Evolutionary conservation across 2,888 invertebrate genomes (phyloP).

Genomic region (Cheilosia grossa): DNA sequence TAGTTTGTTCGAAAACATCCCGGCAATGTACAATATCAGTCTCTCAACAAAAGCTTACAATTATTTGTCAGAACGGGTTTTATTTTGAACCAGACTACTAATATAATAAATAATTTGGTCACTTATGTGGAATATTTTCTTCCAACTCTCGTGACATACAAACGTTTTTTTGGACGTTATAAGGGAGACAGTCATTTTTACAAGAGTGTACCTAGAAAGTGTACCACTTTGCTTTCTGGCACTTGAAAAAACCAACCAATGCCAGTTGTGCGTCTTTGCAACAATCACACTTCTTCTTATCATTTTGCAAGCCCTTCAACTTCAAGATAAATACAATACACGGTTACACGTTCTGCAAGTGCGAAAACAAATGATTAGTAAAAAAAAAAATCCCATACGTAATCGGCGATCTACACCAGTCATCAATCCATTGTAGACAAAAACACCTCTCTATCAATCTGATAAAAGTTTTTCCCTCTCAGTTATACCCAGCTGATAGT

Average conservation of each 20-base stretch:
- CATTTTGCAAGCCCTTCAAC: constrained; percentile 8
- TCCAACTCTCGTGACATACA: background rate
- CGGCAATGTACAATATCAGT: background rate
- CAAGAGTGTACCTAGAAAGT: no score
- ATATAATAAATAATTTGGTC: background rate
- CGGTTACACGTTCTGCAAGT: background rate
- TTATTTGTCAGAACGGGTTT: background rate
- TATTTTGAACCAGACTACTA: background rate
- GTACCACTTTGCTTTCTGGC: background rate
- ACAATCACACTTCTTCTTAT: constrained; percentile 21
- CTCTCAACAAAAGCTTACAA: background rate
- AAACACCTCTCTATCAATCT: background rate
- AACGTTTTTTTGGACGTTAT: no score
- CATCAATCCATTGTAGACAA: background rate
- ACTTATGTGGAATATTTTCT: background rate
- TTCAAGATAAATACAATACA: background rate
- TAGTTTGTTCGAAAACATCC: background rate
- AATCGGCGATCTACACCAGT: background rate
- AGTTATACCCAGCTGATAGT: constrained; percentile 13
- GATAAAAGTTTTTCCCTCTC: constrained; percentile 22
- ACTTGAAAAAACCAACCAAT: background rate
- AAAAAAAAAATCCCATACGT: background rate
- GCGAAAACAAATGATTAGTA: no score
- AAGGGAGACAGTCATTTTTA: no score
- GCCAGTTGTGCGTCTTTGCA: background rate